Base-by-base conservation (phyloP, 2,888 invertebrate genomes). In the Bellardia pandia region DNA sequence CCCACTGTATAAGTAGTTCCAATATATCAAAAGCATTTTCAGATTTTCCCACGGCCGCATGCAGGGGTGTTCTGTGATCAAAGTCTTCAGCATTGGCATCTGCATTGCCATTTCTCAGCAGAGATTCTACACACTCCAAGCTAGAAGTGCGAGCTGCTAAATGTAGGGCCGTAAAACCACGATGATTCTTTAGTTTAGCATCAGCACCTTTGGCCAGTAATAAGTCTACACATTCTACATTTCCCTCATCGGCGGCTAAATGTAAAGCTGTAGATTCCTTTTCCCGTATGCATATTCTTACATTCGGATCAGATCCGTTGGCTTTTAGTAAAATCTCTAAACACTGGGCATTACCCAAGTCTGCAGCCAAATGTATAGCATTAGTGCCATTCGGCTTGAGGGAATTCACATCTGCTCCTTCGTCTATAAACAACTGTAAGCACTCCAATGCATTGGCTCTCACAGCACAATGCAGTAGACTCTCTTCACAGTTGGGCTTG, bases 181-280 rank as follows among this genome's bases (percentile, higher is more conserved):
- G 95, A 91, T 96, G 96, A 91, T 97, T 97, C 90, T 95, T 95
- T 58, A 96, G 94, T 89, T 96, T 96, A 0, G 96, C 96, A 90
- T 97, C 96, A 0, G 98, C 98, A 0, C 96, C 96, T 90, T 96
- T 96, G 9, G 96, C 94, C 56, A 98, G 91, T 60, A 98, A 92
- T 64, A 97, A 93, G 90, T 96, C 96, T 0, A 98, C 95, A 90
- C 97, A 97, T 76, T 98, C 97, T 13, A 95, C 95, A 91, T 97
- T 97, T 2, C 98, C 98, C 81, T 97, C 97, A 91, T 98, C 98
- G 0, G 98, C 98, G 0, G 98, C 98, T 88, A 98, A 94, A 94
- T 98, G 98, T 79, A 98, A 91, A 0, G 97, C 96, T 0, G 97
- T 97, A 13, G 96, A 96, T 88, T 96, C 96, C 90, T 96, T 96